Percentiles rank a stretch among this genome's conserved stretches.
Conservation (phyloP, 2,113 vertebrate species). For the Tachysurus vachellii region DNA sequence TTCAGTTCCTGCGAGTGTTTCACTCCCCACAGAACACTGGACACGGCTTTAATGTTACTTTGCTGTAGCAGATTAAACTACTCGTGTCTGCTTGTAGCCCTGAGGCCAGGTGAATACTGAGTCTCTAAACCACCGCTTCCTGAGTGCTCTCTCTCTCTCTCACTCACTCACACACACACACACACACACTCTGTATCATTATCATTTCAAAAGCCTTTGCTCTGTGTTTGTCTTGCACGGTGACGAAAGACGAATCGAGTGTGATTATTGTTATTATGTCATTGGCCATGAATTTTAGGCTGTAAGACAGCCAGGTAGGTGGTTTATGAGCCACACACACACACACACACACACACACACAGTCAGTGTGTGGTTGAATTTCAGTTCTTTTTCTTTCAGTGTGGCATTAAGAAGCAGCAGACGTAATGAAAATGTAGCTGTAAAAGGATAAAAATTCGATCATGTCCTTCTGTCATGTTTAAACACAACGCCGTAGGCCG, state of each 20-base stretch:
- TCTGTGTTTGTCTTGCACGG: neutral
- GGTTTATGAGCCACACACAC: neutral
- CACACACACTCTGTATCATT: neutral
- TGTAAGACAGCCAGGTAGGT: slow-evolving; percentile 10
- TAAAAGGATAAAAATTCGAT: neutral
- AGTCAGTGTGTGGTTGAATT: neutral
- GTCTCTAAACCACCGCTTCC: neutral
- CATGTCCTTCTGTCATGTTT: neutral
- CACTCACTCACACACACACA: neutral
- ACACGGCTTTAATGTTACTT: neutral
- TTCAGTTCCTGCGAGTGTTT: neutral
- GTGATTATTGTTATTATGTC: slow-evolving; percentile 11
- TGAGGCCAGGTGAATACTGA: neutral
- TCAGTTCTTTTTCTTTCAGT: neutral
- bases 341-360: neutral
- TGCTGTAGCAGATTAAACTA: neutral
- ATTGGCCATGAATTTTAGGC: slow-evolving; percentile 23
- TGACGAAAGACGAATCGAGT: neutral
- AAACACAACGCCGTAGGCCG: neutral
- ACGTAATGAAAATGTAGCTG: neutral
- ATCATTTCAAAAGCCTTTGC: neutral
- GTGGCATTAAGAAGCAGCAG: neutral
- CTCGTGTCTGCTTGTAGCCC: neutral
- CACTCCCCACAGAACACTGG: too few species aligned
- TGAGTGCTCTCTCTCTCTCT: neutral